Evolutionary conservation across 2,113 vertebrate species (phyloP).

Genomic region (Plectropomus leopardus): DNA sequence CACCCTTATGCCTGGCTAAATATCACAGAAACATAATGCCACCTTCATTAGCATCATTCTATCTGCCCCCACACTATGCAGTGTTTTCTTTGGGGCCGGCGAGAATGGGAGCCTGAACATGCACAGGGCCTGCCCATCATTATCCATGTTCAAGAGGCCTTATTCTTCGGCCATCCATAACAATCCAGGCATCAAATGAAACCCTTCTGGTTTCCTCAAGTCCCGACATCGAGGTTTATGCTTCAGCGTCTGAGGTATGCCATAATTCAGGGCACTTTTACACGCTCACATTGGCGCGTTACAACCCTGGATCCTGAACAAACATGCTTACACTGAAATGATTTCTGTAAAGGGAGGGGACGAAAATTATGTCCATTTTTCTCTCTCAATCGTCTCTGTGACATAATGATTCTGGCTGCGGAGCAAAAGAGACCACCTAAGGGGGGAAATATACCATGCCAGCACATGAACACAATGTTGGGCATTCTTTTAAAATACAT

Average conservation of each 20-base stretch:
- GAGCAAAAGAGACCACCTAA: conserved; percentile 52
- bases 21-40: conserved; percentile 71
- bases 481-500: conserved; percentile 45
- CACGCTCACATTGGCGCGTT: conserved; percentile 50
- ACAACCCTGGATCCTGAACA: conserved; percentile 69
- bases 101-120: conserved; percentile 52
- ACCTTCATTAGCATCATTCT: conserved; percentile 73
- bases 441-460: conserved; percentile 23
- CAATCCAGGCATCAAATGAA: conserved; percentile 74
- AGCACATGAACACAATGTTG: conserved; percentile 30
- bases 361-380: conserved; percentile 58
- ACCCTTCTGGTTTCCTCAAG: conserved; percentile 69
- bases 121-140: conserved; percentile 63
- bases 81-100: conserved; percentile 77
- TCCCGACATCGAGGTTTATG: conserved; percentile 54
- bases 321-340: conserved; percentile 59
- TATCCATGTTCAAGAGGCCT: conserved; percentile 66
- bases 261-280: conserved; percentile 64
- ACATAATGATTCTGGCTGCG: conserved; percentile 42
- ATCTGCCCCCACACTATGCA: conserved; percentile 59
- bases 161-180: conserved; percentile 75
- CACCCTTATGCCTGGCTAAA: conserved; percentile 64
- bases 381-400: conserved; percentile 51
- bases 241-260: conserved; percentile 63
- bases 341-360: conserved; percentile 43